These are phyloP conservation scores for Pterostichus madidus DNA, from an alignment of 2,888 invertebrate species.

Conservation along the genomic window DNA sequence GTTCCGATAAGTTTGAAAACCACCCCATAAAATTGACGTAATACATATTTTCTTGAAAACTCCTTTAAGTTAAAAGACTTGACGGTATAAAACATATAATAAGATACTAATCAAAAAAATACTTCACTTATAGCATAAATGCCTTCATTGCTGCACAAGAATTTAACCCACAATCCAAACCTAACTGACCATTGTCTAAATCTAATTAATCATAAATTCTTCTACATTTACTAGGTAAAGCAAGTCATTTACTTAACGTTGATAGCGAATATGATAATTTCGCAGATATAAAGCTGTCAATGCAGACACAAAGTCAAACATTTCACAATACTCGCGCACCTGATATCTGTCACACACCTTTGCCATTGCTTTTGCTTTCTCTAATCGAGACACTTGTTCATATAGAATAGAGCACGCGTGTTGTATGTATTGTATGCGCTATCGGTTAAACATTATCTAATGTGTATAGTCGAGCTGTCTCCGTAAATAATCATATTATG, in stretches of 20 bases:
- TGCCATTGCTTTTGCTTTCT: conserved; percentile 27
- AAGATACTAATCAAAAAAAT: too few relatives aligned
- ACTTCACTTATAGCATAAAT: too few relatives aligned
- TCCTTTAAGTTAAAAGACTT: too few relatives aligned
- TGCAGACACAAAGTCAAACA: conserved; percentile 44
- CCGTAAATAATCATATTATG: conserved; percentile 1
- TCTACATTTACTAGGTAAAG: neutral
- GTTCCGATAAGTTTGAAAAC: too few relatives aligned
- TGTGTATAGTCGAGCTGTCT: conserved; percentile 9
- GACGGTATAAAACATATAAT: too few relatives aligned
- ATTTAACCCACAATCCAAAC: too few relatives aligned
- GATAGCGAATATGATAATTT: conserved; percentile 2
- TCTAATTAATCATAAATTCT: conserved; percentile 21
- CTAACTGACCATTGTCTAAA: too few relatives aligned
- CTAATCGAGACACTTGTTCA: conserved; percentile 44
- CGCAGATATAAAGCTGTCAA: neutral
- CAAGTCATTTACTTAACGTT: neutral
- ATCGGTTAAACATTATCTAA: conserved; percentile 43
- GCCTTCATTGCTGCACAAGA: too few relatives aligned
- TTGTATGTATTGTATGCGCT: conserved; percentile 9
- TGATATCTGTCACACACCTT: conserved; percentile 65
- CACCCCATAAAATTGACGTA: too few relatives aligned
- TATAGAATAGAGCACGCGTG: conserved; percentile 21
- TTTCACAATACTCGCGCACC: conserved; percentile 40
- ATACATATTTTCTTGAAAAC: too few relatives aligned